Conservation (phyloP, 2,888 invertebrate genomes). For the Plemyria rubiginata region DNA sequence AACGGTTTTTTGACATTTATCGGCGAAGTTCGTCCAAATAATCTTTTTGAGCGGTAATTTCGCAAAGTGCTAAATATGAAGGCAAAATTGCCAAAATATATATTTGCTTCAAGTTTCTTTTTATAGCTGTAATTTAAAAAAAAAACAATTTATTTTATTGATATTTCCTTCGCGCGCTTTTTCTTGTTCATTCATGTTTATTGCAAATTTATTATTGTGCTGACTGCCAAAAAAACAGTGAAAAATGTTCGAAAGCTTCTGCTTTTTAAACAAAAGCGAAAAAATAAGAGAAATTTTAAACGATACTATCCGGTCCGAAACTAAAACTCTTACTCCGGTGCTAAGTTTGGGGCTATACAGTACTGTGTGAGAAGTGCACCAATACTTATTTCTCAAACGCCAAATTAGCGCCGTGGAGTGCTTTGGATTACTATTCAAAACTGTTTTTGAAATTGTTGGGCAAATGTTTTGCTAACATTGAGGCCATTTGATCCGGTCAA, state of each 20-base stretch:
- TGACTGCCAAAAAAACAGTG: neutral
- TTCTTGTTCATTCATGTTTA: neutral
- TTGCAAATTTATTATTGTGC: neutral
- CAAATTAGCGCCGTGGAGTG: no score
- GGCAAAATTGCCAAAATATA: slow-evolving; percentile 8
- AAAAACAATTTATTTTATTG: slow-evolving; percentile 21
- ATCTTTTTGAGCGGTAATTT: slow-evolving; percentile 20
- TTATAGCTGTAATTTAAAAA: slow-evolving; percentile 9
- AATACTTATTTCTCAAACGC: no score
- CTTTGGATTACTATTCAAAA: slow-evolving; percentile 5
- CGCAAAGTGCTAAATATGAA: slow-evolving; percentile 15
- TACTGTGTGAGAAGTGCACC: no score
- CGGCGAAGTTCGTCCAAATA: slow-evolving; percentile 3
- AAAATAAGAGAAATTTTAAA: no score
- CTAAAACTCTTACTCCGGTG: no score
- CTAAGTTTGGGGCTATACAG: no score
- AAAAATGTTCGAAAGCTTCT: neutral
- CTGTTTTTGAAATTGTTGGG: slow-evolving; percentile 6
- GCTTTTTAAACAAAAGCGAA: no score
- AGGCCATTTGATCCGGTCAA: neutral
- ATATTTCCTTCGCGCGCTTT: slow-evolving; percentile 4
- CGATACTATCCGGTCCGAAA: no score
- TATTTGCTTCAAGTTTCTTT: slow-evolving; percentile 14
- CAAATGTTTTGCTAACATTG: slow-evolving; percentile 12
- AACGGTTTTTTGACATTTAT: slow-evolving; percentile 16